Base-by-base conservation (phyloP, 2,797 vertebrate species). In the Dryobates pubescens region DNA sequence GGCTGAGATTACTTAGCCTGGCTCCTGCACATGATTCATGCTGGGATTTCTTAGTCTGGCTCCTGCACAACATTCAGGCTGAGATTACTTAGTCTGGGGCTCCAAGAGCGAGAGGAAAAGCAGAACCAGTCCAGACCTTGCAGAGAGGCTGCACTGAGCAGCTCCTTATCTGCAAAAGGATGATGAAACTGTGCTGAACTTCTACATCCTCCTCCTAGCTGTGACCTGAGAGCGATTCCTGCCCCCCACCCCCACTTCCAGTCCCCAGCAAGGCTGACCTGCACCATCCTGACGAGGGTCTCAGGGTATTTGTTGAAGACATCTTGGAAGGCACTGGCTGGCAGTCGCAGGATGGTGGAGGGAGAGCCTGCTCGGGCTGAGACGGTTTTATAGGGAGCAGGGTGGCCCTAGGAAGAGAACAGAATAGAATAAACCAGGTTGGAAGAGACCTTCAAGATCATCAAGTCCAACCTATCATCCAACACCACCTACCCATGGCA, bases 281-380 rank as follows among this genome's bases (percentile, higher is more conserved):
- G 99, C 9, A 98, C 98, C 45, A 99, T 98, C 32, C 99, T 97
- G 32, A 99, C 98, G 23, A 99, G 97, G 20, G 99, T 99, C 75
- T 99, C 99, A 0, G 99, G 99, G 20, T 99, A 99, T 86, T 99
- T 99, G 67, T 99, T 98, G 95, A 99, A 99, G 29, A 99, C 97
- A 0, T 98, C 98, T 68, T 98, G 98, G 56, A 99, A 99, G 23
- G 98, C 99, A 36, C 94, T 96, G 4, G 98, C 99, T 22, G 99
- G 99, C 14, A 99, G 98, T 20, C 98, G 97, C 83, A 99, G 96
- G 23, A 99, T 93, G 0, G 98, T 98, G 94, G 98, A 98, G 0
- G 98, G 97, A 17, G 82, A 30, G 0, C 98, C 98, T 7, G 99
- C 99, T 8, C 98, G 98, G 6, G 99, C 99, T 0, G 98, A 99